A percentile compares a stretch with the other conserved stretches of the same genome.
These are phyloP conservation scores for Eurystomus gularis DNA, from an alignment of 2,113 vertebrate species.

Conservation along the genomic window DNA sequence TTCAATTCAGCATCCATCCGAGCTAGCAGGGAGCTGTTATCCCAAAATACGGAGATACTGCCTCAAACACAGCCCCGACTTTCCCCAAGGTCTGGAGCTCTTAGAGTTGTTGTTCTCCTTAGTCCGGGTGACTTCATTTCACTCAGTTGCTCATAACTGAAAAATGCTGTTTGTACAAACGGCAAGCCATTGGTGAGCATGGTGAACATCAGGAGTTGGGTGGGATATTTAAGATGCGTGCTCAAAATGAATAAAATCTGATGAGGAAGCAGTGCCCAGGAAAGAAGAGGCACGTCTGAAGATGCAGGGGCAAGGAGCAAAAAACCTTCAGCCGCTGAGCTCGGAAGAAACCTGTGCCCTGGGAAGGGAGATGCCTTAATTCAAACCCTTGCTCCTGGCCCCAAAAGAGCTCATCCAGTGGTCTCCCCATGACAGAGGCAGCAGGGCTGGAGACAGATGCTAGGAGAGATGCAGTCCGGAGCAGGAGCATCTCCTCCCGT, in stretches of 20 bases:
- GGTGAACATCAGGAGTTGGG: background rate
- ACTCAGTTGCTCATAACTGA: background rate
- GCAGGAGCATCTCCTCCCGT: background rate
- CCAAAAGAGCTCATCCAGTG: background rate
- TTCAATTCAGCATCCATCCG: fast-evolving
- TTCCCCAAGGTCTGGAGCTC: background rate
- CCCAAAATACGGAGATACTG: background rate
- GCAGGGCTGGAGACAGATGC: background rate
- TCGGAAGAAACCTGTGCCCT: background rate
- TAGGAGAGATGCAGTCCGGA: background rate
- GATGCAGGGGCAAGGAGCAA: background rate
- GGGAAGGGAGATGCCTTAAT: background rate
- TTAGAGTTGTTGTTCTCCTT: background rate
- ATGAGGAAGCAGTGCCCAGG: background rate
- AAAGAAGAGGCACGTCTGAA: background rate
- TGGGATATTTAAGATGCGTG: background rate
- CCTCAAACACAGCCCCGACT: background rate
- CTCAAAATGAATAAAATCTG: fast-evolving
- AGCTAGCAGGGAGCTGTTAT: background rate
- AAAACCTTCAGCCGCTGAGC: background rate
- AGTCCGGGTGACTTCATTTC: background rate
- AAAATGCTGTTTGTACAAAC: background rate
- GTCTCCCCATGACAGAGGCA: fast-evolving
- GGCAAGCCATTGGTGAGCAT: background rate
- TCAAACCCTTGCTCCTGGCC: fast-evolving